phyloP scores from a whole-genome alignment of 2,888 invertebrate species.

The Pyrocoelia pectoralis region DNA sequence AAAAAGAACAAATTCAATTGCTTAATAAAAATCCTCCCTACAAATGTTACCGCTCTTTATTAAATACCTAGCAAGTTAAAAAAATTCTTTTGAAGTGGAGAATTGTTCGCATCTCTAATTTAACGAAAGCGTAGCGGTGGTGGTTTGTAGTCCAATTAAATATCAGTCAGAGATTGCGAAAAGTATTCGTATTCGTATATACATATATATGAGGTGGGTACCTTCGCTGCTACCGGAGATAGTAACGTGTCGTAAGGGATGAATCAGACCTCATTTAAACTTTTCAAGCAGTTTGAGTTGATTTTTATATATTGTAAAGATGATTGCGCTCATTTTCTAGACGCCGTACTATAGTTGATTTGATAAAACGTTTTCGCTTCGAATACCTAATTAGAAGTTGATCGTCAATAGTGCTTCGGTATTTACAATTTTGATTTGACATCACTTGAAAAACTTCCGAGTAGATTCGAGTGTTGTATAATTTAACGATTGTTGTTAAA shows the following conservation, averaged over 20 bases:
- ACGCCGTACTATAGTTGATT: conserved; percentile 48
- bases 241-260: conserved; percentile 44
- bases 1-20: conserved; percentile 8
- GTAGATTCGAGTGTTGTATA: conserved; percentile 21
- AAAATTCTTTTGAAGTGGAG: conserved; percentile 6
- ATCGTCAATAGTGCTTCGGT: conserved; percentile 44
- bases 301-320: conserved; percentile 52
- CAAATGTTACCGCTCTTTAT: conserved; percentile 6
- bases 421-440: conserved; percentile 38
- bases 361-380: conserved; percentile 48
- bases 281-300: conserved; percentile 49
- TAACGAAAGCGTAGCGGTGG: conserved; percentile 29
- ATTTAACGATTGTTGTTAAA: conserved; percentile 25
- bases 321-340: conserved; percentile 49
- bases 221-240: conserved; percentile 24
- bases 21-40: conserved; percentile 1
- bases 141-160: conserved; percentile 50
- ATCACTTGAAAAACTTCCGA: conserved; percentile 28
- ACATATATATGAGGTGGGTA: no score
- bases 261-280: conserved; percentile 53
- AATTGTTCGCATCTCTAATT: conserved; percentile 25
- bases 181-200: conserved; percentile 1
- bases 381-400: conserved; percentile 51
- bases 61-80: conserved; percentile 13
- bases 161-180: conserved; percentile 40